Evolutionary conservation across 2,888 invertebrate species (phyloP).

Genomic region (Stomorhina lunata): DNA sequence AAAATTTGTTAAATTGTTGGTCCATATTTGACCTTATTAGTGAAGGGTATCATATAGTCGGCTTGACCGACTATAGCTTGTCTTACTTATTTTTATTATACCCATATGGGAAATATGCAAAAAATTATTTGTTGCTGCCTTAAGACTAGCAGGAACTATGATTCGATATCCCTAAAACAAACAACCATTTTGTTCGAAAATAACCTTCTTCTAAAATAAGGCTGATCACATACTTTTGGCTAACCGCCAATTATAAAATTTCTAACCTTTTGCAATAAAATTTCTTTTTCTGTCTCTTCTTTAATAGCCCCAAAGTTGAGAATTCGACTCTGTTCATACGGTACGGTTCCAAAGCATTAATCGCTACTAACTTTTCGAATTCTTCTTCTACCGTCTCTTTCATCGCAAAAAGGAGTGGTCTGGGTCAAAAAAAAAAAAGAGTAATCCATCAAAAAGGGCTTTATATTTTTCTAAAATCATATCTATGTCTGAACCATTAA

Average conservation of each 20-base stretch:
- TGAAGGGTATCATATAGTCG: too few species aligned
- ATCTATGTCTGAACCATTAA: background rate
- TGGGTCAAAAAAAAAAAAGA: conserved; percentile 39
- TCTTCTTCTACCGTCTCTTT: conserved; percentile 30
- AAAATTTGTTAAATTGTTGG: too few species aligned
- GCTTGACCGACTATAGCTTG: too few species aligned
- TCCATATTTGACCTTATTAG: too few species aligned
- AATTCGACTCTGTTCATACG: conserved; percentile 7
- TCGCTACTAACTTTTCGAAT: conserved; percentile 4
- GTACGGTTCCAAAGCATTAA: conserved; percentile 50
- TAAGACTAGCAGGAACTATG: conserved; percentile 36
- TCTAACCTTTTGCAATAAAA: conserved; percentile 54
- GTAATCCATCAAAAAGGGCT: background rate
- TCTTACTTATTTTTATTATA: conserved; percentile 56
- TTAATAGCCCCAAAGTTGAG: background rate
- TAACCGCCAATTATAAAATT: conserved; percentile 63
- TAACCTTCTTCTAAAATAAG: conserved; percentile 41
- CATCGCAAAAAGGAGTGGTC: conserved; percentile 36
- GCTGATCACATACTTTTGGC: conserved; percentile 62
- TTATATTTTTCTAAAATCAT: conserved; percentile 3
- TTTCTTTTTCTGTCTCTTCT: conserved; percentile 68
- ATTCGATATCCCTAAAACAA: conserved; percentile 57
- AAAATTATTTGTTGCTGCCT: conserved; percentile 32
- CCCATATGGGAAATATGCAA: conserved; percentile 65
- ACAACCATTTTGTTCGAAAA: too few species aligned